phyloP scores from a whole-genome alignment of 2,797 vertebrate species.

The Smutsia temminckii region DNA sequence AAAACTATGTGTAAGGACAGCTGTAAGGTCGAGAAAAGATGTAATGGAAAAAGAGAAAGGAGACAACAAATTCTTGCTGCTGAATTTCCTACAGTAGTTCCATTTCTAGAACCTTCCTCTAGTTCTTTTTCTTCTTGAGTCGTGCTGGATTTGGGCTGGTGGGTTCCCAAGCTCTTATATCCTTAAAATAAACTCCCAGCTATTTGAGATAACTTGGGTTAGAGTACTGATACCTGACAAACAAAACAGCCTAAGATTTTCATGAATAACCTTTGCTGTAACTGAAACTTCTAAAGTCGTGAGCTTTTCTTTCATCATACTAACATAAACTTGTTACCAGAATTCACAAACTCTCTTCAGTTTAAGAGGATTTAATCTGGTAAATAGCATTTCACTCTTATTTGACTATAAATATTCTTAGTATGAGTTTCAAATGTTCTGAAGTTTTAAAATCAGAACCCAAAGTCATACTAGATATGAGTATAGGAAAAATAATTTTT shows the following conservation, averaged over 20 bases:
- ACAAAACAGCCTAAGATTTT: neutral
- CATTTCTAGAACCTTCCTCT: neutral
- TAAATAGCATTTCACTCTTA: neutral
- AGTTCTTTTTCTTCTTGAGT: neutral
- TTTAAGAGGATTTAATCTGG: neutral
- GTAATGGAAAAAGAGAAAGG: neutral
- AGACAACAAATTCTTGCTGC: neutral
- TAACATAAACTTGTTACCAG: neutral
- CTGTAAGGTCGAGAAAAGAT: neutral
- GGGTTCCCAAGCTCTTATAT: neutral
- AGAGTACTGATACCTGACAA: neutral
- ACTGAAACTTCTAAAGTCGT: neutral
- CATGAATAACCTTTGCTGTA: neutral
- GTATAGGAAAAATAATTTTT: neutral
- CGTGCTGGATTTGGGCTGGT: neutral
- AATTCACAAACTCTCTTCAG: neutral
- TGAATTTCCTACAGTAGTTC: neutral
- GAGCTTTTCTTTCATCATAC: conserved; percentile 16
- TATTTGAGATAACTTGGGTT: neutral
- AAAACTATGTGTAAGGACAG: neutral
- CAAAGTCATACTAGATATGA: neutral
- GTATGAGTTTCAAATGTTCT: neutral
- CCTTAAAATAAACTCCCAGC: neutral
- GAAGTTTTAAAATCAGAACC: conserved; percentile 23
- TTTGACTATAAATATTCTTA: conserved; percentile 1